Percentiles rank a stretch among this genome's conserved stretches.
Conservation (phyloP, 2,113 vertebrate genomes). For the Vidua chalybeata region DNA sequence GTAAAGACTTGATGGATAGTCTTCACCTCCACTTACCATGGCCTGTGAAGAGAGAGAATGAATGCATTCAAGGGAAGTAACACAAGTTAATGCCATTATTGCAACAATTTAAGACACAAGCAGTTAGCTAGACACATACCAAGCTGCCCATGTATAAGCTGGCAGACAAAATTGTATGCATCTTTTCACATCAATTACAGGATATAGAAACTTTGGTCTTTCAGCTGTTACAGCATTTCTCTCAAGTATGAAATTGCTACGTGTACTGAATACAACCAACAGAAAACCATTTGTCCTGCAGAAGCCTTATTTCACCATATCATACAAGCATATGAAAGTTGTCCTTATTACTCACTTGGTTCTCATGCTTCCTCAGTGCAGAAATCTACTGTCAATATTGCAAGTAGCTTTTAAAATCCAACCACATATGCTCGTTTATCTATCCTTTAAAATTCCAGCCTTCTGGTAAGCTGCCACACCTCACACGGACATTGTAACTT, state of each 20-base stretch:
- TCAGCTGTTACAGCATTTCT: conserved; percentile 2
- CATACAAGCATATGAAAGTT: conserved; percentile 27
- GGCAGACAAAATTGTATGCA: not conserved
- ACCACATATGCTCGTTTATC: conserved; percentile 14
- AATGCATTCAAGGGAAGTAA: conserved; percentile 86
- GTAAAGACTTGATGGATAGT: not conserved
- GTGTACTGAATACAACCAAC: not conserved
- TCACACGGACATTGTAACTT: not conserved
- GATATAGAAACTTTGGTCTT: not conserved
- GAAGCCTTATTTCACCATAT: conserved; percentile 8
- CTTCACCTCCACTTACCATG: conserved; percentile 87
- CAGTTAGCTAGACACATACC: not conserved
- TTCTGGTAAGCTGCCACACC: not conserved
- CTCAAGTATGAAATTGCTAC: not conserved
- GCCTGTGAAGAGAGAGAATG: conserved; percentile 86
- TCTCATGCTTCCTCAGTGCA: conserved; percentile 3
- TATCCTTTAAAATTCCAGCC: not conserved
- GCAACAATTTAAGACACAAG: not conserved
- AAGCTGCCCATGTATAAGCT: not conserved
- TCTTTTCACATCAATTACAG: not conserved
- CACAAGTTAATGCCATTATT: conserved; percentile 74
- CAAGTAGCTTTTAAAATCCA: conserved; percentile 35
- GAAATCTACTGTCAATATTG: conserved; percentile 35
- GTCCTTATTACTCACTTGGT: conserved; percentile 14
- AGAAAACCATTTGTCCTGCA: conserved; percentile 3